Evolutionary conservation across 2,113 vertebrate species (phyloP).

Genomic region (Thinocorus orbignyianus): DNA sequence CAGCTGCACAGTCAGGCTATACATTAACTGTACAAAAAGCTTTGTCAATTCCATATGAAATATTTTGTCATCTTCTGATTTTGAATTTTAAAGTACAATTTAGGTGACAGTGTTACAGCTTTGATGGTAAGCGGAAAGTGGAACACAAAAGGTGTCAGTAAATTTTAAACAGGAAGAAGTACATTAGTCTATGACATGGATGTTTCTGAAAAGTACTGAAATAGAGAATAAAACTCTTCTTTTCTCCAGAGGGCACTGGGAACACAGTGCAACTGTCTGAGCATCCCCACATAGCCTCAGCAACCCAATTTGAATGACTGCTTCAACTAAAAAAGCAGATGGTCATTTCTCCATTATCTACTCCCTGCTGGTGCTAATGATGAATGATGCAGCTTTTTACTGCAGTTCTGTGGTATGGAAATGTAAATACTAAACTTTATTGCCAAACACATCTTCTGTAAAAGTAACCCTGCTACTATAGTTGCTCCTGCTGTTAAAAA

Average conservation of each 20-base stretch:
- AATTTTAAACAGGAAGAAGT: not conserved
- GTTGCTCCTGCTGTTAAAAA: not conserved
- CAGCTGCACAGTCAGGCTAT: not conserved
- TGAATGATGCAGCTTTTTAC: not conserved
- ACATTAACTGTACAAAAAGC: not conserved
- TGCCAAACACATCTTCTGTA: not conserved
- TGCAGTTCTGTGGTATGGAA: not conserved
- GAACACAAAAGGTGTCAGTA: not conserved
- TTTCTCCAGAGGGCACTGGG: not conserved
- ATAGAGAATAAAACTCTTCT: not conserved
- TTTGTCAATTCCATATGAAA: not conserved
- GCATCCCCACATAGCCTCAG: not conserved
- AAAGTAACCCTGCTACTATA: not conserved
- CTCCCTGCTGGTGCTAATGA: not conserved
- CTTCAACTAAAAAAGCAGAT: constrained; percentile 41
- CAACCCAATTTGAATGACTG: not conserved
- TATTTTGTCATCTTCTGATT: not conserved
- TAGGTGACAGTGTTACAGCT: not conserved
- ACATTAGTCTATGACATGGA: not conserved
- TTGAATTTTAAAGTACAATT: not conserved
- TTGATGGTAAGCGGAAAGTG: not conserved
- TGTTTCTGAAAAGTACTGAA: not conserved
- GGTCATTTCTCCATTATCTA: not conserved
- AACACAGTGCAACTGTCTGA: not conserved
- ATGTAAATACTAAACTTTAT: not conserved